These are phyloP conservation scores for Ataeniobius toweri DNA, from an alignment of 2,797 vertebrate genomes.

Conservation along the genomic window DNA sequence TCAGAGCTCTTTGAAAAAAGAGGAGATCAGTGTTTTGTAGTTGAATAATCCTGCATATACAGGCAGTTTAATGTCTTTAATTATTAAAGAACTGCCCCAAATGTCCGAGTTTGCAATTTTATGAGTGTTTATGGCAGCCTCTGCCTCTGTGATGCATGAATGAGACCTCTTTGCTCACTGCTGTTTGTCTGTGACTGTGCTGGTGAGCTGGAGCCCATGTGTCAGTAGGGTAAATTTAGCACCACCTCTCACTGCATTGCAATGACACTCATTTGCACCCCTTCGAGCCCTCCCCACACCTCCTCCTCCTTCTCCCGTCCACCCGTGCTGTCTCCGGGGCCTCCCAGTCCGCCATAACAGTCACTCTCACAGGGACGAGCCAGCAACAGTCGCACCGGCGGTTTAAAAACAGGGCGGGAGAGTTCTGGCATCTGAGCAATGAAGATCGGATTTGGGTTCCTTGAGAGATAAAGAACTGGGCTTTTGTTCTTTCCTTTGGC, in stretches of 20 bases:
- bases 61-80: conserved; percentile 3
- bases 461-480: background rate
- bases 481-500: conserved; percentile 38
- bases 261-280: conserved; percentile 80
- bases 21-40: conserved; percentile 13
- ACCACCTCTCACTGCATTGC: conserved; percentile 81
- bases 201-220: conserved; percentile 78
- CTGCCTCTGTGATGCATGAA: conserved; percentile 55
- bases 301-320: conserved; percentile 17
- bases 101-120: conserved; percentile 7
- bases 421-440: conserved; percentile 39
- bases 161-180: conserved; percentile 52
- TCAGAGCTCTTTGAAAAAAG: conserved; percentile 22
- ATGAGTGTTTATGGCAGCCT: conserved; percentile 4
- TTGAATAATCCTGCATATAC: conserved; percentile 13
- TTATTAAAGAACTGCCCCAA: background rate
- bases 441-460: conserved; percentile 30
- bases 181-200: conserved; percentile 75
- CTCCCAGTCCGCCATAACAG: conserved; percentile 56
- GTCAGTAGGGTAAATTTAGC: conserved; percentile 84
- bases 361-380: conserved; percentile 70
- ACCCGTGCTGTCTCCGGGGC: conserved; percentile 35
- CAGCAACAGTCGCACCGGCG: conserved; percentile 52
- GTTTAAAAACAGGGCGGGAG: conserved; percentile 43
- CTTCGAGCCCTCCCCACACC: conserved; percentile 40